Percentiles rank a stretch among this genome's conserved stretches.
Evolutionary conservation across 2,888 invertebrate species (phyloP).

Genomic region (Rhingia campestris): DNA sequence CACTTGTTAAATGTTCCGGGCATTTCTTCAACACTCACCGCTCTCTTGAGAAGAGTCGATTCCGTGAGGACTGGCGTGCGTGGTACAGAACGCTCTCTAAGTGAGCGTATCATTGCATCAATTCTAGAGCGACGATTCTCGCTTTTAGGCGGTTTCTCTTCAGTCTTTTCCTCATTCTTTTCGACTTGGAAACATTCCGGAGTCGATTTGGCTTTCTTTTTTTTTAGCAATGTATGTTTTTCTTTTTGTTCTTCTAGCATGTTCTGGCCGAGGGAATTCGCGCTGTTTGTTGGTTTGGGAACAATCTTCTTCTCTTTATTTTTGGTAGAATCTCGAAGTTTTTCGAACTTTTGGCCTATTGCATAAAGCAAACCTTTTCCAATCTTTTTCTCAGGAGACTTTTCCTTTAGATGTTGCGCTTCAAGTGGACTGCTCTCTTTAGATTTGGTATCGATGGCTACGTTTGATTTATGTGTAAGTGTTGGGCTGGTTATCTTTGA

Average conservation of each 20-base stretch:
- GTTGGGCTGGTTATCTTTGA: slow-evolving; percentile 79
- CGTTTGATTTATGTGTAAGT: slow-evolving; percentile 76
- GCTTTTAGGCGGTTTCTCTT: slow-evolving; percentile 77
- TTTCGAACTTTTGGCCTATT: slow-evolving; percentile 90
- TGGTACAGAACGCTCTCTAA: slow-evolving; percentile 88
- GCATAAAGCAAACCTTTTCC: slow-evolving; percentile 87
- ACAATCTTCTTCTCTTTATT: slow-evolving; percentile 80
- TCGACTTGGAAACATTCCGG: slow-evolving; percentile 55
- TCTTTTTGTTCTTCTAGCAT: slow-evolving; percentile 75
- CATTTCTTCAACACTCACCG: slow-evolving; percentile 88
- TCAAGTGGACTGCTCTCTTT: slow-evolving; percentile 79
- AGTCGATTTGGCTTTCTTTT: slow-evolving; percentile 80
- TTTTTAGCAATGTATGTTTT: slow-evolving; percentile 83
- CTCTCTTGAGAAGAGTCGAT: slow-evolving; percentile 87
- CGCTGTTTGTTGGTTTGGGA: slow-evolving; percentile 59
- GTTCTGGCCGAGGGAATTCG: slow-evolving; percentile 78
- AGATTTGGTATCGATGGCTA: slow-evolving; percentile 77
- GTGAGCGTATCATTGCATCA: slow-evolving; percentile 84
- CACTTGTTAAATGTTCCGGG: slow-evolving; percentile 85
- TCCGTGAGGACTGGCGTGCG: slow-evolving; percentile 85
- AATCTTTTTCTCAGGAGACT: slow-evolving; percentile 85
- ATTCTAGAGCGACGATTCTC: slow-evolving; percentile 83
- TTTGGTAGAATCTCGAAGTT: slow-evolving; percentile 85
- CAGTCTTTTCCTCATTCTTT: slow-evolving; percentile 47
- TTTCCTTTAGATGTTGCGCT: slow-evolving; percentile 78